Percentiles rank a stretch among this genome's conserved stretches.
Conservation (phyloP, 1,140 invertebrate genomes). For the Radopholus similis region DNA sequence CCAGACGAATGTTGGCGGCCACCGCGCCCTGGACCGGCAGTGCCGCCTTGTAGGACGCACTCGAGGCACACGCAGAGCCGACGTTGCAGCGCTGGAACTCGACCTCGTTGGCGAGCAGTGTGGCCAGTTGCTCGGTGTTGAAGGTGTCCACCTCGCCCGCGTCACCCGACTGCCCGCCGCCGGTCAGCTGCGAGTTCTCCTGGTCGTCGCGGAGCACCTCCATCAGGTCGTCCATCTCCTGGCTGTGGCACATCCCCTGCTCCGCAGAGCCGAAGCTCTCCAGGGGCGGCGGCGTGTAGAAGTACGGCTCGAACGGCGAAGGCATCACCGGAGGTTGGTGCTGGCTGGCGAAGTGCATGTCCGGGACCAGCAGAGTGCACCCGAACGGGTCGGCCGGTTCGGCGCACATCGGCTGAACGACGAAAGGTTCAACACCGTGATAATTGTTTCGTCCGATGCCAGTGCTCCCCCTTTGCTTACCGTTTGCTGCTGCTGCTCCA, state of each 20-base stretch:
- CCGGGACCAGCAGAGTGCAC: neutral
- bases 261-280: too few species aligned
- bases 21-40: neutral
- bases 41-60: neutral
- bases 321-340: neutral
- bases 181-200: neutral
- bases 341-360: neutral
- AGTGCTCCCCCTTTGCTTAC: too few species aligned
- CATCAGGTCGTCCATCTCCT: slow-evolving; percentile 17
- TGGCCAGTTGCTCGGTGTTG: slow-evolving; percentile 7
- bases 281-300: too few species aligned
- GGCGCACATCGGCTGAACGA: too few species aligned
- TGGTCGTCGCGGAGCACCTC: slow-evolving; percentile 16
- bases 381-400: neutral
- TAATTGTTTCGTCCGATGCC: too few species aligned
- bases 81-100: slow-evolving; percentile 1
- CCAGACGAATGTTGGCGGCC: neutral
- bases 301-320: neutral
- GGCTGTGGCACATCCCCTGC: slow-evolving; percentile 1
- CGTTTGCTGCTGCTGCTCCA: too few species aligned
- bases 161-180: neutral
- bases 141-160: neutral
- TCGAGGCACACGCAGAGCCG: neutral
- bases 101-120: slow-evolving; percentile 12
- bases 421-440: neutral